Conservation (phyloP, 2,797 vertebrate genomes). For the Denticeps clupeoides region DNA sequence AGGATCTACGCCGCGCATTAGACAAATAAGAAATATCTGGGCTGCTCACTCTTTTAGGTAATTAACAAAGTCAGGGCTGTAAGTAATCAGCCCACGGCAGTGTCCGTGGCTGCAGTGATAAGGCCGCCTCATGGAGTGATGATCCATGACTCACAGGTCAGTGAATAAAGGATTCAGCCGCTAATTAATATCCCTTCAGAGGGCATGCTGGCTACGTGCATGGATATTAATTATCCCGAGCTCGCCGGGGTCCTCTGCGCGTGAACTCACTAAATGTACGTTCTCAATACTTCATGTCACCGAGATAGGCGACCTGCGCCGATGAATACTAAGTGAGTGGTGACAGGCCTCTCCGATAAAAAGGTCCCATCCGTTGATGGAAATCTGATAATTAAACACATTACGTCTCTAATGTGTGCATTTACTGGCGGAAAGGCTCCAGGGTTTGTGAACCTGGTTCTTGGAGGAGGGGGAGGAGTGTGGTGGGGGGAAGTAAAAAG, state of each 20-base stretch:
- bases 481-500: conserved; percentile 1
- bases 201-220: conserved; percentile 19
- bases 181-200: conserved; percentile 38
- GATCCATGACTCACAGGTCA: conserved; percentile 33
- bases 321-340: conserved; percentile 28
- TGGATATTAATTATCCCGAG: conserved; percentile 34
- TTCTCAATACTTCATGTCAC: conserved; percentile 31
- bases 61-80: conserved; percentile 29
- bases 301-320: conserved; percentile 24
- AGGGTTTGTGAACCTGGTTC: background rate
- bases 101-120: conserved; percentile 23
- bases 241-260: conserved; percentile 17
- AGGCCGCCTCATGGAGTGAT: conserved; percentile 27
- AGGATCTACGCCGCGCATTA: conserved; percentile 16
- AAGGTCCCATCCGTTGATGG: conserved; percentile 15
- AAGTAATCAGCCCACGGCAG: conserved; percentile 28
- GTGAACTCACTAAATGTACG: conserved; percentile 24
- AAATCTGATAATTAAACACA: conserved; percentile 33
- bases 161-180: conserved; percentile 30
- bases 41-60: conserved; percentile 20
- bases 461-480: background rate
- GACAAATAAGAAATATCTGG: conserved; percentile 32
- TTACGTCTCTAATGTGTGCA: conserved; percentile 24
- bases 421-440: conserved; percentile 25
- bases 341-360: conserved; percentile 13